Conservation (phyloP, 2,888 invertebrate genomes). For the Dryocosmus kuriphilus region DNA sequence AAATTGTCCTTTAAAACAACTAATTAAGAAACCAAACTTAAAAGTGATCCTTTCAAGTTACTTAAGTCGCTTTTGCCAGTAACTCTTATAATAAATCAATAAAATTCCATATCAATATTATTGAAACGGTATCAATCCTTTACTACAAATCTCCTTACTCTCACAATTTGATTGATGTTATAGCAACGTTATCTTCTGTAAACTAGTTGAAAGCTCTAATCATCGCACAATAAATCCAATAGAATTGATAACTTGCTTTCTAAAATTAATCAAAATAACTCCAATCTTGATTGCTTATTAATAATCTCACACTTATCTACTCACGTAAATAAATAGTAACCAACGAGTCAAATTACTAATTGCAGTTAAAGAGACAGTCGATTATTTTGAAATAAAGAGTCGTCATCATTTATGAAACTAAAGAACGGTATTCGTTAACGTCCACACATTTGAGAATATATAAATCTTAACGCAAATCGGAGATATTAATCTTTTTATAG, state of each 20-base stretch:
- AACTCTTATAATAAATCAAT: too few relatives aligned
- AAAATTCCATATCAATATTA: too few relatives aligned
- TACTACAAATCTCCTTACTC: too few relatives aligned
- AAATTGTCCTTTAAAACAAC: too few relatives aligned
- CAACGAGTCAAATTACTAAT: neutral
- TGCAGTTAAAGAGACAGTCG: neutral
- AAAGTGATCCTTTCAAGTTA: too few relatives aligned
- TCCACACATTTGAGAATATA: neutral
- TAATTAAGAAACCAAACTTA: too few relatives aligned
- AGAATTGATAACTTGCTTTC: neutral
- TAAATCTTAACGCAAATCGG: neutral
- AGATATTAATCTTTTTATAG: constrained; percentile 3
- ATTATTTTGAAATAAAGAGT: neutral
- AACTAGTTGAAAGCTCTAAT: neutral
- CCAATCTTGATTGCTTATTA: neutral
- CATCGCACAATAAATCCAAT: neutral
- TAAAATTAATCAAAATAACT: neutral
- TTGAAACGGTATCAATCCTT: too few relatives aligned
- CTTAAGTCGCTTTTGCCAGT: too few relatives aligned
- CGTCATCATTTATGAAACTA: neutral
- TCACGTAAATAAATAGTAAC: neutral
- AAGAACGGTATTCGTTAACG: neutral
- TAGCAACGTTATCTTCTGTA: neutral
- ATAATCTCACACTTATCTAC: neutral
- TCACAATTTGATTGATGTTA: neutral